phyloP scores from a whole-genome alignment of 1,140 invertebrate species.

The Hyles euphorbiae region DNA sequence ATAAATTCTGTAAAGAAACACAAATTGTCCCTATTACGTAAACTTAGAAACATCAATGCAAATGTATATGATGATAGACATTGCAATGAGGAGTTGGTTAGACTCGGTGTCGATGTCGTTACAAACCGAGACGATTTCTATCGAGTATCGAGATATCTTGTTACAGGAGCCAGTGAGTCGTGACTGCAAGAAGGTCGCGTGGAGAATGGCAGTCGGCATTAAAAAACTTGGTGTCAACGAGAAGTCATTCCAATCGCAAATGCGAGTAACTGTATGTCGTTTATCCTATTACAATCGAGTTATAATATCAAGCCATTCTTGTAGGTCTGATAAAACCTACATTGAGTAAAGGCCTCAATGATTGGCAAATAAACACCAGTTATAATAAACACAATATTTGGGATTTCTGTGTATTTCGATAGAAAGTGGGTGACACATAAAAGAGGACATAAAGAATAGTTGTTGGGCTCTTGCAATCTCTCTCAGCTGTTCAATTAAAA shows the following conservation, averaged over 20 bases:
- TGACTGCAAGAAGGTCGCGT: slow-evolving; percentile 23
- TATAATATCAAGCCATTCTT: too few species aligned
- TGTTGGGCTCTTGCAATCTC: too few species aligned
- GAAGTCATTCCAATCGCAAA: not conserved
- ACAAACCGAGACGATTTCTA: slow-evolving; percentile 41
- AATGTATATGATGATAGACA: slow-evolving; percentile 12
- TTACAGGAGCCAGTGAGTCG: slow-evolving; percentile 42
- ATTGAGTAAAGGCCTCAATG: too few species aligned
- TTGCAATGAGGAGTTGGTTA: slow-evolving; percentile 13
- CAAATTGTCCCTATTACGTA: slow-evolving; percentile 1
- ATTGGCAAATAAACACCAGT: too few species aligned
- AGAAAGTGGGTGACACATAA: too few species aligned
- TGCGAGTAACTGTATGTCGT: not conserved
- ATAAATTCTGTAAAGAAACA: too few species aligned
- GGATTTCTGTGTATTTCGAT: too few species aligned
- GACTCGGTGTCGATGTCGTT: slow-evolving; percentile 12
- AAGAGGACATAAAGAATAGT: too few species aligned
- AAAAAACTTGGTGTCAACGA: not conserved
- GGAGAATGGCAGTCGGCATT: slow-evolving; percentile 2
- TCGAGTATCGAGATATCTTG: slow-evolving; percentile 42
- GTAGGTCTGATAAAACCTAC: too few species aligned
- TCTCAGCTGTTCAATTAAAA: too few species aligned
- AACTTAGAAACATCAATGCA: slow-evolving; percentile 6
- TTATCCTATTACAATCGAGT: too few species aligned
- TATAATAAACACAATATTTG: too few species aligned